Percentiles rank a stretch among this genome's conserved stretches.
Conservation (phyloP, 2,888 invertebrate genomes). For the Teleiodes luculella region DNA sequence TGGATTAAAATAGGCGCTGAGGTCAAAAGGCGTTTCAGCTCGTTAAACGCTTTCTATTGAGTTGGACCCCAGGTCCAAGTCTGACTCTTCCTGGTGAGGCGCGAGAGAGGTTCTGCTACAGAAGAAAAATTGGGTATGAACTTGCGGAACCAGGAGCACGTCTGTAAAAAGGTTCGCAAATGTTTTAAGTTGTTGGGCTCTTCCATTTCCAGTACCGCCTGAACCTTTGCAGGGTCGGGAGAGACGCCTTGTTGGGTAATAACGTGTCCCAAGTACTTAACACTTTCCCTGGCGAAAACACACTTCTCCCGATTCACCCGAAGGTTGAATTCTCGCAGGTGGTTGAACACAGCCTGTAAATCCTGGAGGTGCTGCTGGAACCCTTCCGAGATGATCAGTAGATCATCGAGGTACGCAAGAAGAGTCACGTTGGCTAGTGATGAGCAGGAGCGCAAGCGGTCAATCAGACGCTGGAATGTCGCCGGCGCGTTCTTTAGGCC, state of each 20-base stretch:
- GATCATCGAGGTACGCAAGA: slow-evolving; percentile 38
- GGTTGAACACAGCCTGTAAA: slow-evolving; percentile 28
- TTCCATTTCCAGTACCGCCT: slow-evolving; percentile 20
- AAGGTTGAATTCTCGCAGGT: slow-evolving; percentile 21
- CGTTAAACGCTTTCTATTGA: slow-evolving; percentile 12
- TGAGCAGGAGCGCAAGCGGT: slow-evolving; percentile 19
- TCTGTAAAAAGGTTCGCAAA: no score
- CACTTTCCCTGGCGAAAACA: no score
- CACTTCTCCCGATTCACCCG: slow-evolving; percentile 33
- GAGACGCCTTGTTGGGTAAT: slow-evolving; percentile 24
- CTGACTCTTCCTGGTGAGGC: no score
- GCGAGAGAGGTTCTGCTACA: no score
- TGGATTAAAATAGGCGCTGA: slow-evolving; percentile 12
- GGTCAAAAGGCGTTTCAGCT: slow-evolving; percentile 1
- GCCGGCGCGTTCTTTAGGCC: no score
- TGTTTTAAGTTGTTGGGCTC: background rate
- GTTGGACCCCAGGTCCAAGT: slow-evolving; percentile 6
- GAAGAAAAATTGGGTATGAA: no score
- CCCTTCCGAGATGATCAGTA: slow-evolving; percentile 30
- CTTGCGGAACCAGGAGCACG: no score
- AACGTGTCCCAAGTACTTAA: slow-evolving; percentile 27
- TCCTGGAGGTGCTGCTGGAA: slow-evolving; percentile 30
- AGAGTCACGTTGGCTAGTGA: slow-evolving; percentile 24
- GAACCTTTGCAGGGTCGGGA: slow-evolving; percentile 26
- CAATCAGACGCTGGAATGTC: no score